Evolutionary conservation across 1,140 invertebrate genomes (phyloP).

Genomic region (Elymnias hypermnestra): DNA sequence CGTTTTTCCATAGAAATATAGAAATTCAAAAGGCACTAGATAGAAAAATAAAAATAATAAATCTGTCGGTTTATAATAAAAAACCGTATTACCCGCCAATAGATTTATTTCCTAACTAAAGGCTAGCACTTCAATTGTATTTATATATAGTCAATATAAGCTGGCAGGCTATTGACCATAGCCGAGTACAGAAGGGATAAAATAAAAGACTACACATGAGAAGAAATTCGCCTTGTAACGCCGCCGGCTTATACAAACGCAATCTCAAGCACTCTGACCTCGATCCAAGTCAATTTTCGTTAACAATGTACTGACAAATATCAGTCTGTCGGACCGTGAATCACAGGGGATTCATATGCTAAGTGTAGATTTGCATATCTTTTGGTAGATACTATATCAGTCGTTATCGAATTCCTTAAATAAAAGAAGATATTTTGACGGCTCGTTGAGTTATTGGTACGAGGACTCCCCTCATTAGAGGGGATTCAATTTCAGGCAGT

Average conservation of each 20-base stretch:
- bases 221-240: not conserved
- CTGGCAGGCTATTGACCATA: not conserved
- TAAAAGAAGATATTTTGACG: no score
- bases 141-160: not conserved
- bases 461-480: no score
- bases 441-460: no score
- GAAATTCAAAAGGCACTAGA: no score
- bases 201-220: not conserved
- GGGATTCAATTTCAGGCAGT: no score
- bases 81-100: no score
- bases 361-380: slow-evolving; percentile 1
- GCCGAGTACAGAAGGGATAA: not conserved
- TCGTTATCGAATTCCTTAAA: no score
- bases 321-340: not conserved
- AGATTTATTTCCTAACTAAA: no score
- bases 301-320: slow-evolving; percentile 8
- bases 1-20: no score
- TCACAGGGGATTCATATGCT: slow-evolving; percentile 8
- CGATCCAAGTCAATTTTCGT: slow-evolving; percentile 9
- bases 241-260: not conserved
- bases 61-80: no score
- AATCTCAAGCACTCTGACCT: not conserved
- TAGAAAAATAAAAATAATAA: no score
- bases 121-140: not conserved
- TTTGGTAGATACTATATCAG: no score